Conservation (phyloP, 2,888 invertebrate genomes). For the Lomographa bimaculata region DNA sequence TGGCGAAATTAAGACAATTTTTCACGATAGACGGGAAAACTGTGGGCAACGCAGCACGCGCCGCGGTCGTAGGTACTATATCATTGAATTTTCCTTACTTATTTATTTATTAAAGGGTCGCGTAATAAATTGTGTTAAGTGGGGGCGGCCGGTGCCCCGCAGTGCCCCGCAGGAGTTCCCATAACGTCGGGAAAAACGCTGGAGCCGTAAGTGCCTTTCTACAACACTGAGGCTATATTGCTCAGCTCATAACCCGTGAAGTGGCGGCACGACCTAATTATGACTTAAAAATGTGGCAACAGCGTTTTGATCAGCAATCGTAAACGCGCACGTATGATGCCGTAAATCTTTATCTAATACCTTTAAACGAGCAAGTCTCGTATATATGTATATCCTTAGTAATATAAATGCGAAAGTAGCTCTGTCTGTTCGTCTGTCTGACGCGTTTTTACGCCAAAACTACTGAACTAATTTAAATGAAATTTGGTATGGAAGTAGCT, state of each 20-base stretch:
- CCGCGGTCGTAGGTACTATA: slow-evolving; percentile 64
- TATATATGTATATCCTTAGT: too few species aligned
- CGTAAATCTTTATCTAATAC: too few species aligned
- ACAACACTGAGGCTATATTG: slow-evolving; percentile 65
- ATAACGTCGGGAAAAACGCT: slow-evolving; percentile 77
- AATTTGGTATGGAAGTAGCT: too few species aligned
- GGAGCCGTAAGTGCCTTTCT: slow-evolving; percentile 78
- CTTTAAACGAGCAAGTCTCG: too few species aligned
- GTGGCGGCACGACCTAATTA: slow-evolving; percentile 9
- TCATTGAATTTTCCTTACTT: slow-evolving; percentile 82
- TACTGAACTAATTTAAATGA: too few species aligned
- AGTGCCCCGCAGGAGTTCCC: slow-evolving; percentile 72
- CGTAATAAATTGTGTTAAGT: slow-evolving; percentile 82
- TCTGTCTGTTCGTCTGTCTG: too few species aligned
- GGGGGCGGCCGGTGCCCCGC: slow-evolving; percentile 76
- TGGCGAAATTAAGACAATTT: slow-evolving; percentile 57
- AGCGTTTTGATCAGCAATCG: neutral
- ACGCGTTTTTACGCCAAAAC: too few species aligned
- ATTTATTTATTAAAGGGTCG: slow-evolving; percentile 82
- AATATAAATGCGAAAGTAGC: too few species aligned
- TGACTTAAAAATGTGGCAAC: slow-evolving; percentile 12
- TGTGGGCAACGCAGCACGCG: slow-evolving; percentile 51
- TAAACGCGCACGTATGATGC: too few species aligned
- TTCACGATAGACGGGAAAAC: slow-evolving; percentile 49
- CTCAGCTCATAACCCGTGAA: slow-evolving; percentile 38